Evolutionary conservation across 2,113 vertebrate genomes (phyloP), one percentile per base, ranked within the genome.

Genomic region (Lampris megalopsis): DNA sequence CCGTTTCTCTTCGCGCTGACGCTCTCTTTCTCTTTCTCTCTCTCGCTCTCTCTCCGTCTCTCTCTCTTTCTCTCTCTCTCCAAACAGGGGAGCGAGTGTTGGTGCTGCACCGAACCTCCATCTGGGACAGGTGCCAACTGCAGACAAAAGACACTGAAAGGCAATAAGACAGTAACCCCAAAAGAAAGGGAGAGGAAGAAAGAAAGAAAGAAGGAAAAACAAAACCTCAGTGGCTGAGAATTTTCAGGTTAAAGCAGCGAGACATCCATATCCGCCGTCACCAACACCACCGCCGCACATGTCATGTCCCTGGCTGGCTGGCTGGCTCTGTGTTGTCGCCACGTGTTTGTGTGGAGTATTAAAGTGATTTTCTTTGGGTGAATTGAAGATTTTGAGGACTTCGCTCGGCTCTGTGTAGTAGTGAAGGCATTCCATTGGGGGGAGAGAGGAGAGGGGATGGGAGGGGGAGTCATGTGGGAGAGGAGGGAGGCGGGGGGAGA

Each of bases 101-200:
- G 24, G 88, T 89, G 90, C 90, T 69, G 89, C 94, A 88, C 89
- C 79, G 85, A 91, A 94, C 88, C 93, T 89, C 88, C 89, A 85
- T 90, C 93, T 94, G 94, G 96, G 95, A 95, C 93, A 94, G 94
- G 92, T 94, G 96, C 94, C 95, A 96, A 90, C 89, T 90, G 86
- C 84, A 88, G 89, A 95, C 93, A 95, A 96, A 96, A 96, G 93
- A 92, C 89, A 88, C 88, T 90, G 90, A 85, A 89, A 87, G 71
- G 83, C 79, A 63, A 85, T 62, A 77, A 85, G 80, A 79, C 24
- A 24, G 24, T 24, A 24, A 24, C 24, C 24, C 24, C 24, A 24
- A 24, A 24, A 43, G 43, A 48, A 91, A 90, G 52, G 59, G 73
- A 63, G 13, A 63, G 70, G 65, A 36, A 53, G 41, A 74, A 65